These are phyloP conservation scores for Neocloeon triangulifer DNA, from an alignment of 1,140 invertebrate genomes.

Conservation along the genomic window DNA sequence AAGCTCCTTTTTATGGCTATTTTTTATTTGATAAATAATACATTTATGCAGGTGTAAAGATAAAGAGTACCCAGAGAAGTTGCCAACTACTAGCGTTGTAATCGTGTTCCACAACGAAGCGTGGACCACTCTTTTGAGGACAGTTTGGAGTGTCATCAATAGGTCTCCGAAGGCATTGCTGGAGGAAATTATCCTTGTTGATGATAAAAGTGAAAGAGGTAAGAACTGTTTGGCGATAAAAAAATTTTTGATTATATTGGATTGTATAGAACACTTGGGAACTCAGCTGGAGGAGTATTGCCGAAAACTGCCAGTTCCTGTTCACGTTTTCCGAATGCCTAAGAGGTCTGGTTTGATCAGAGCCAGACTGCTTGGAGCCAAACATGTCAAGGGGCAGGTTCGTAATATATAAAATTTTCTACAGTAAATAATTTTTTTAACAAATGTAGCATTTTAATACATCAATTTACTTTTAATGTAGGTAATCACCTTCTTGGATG, in stretches of 20 bases:
- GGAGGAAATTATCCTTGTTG: constrained; percentile 85
- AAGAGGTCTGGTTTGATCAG: constrained; percentile 83
- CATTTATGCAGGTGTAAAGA: constrained; percentile 36
- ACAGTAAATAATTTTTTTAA: no score
- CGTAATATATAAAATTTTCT: no score
- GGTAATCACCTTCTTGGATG: constrained; percentile 90
- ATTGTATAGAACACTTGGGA: constrained; percentile 59
- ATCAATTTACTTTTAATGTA: no score
- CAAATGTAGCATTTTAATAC: no score
- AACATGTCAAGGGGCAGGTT: constrained; percentile 77
- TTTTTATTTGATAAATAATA: not conserved
- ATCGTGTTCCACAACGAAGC: constrained; percentile 98
- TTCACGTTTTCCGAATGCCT: constrained; percentile 63
- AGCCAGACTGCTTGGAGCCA: constrained; percentile 75
- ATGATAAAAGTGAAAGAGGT: constrained; percentile 88
- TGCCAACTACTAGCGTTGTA: constrained; percentile 80
- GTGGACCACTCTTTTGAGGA: constrained; percentile 85
- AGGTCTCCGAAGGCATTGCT: constrained; percentile 66
- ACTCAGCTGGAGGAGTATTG: constrained; percentile 78
- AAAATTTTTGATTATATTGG: not conserved
- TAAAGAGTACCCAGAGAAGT: constrained; percentile 47
- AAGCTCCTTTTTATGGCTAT: not conserved
- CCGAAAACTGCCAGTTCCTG: constrained; percentile 55
- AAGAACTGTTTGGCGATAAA: constrained; percentile 9
- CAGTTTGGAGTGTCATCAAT: constrained; percentile 93